Conservation (phyloP, 1,140 invertebrate species). For the Conus betulinus region DNA sequence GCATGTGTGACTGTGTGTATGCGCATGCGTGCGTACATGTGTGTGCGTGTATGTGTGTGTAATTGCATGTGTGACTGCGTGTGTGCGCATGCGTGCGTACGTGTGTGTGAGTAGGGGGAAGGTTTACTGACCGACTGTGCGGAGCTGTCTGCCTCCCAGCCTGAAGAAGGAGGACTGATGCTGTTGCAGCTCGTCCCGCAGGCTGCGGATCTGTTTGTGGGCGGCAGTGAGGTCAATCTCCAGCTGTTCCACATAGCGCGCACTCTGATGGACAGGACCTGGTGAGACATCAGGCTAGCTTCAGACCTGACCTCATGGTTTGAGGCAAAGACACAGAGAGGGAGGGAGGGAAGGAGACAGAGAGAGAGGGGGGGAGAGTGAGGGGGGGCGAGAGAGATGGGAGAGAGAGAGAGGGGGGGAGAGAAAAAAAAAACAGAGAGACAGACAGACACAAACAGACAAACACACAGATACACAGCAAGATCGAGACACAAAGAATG, state of each 20-base stretch:
- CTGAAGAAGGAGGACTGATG: slow-evolving; percentile 62
- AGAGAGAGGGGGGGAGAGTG: too few species aligned
- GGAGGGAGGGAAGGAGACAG: too few species aligned
- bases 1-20: too few species aligned
- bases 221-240: slow-evolving; percentile 61
- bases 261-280: slow-evolving; percentile 46
- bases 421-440: not conserved
- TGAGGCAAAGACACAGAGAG: too few species aligned
- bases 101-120: too few species aligned
- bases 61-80: too few species aligned
- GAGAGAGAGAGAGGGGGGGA: too few species aligned
- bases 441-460: not conserved
- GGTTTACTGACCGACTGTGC: slow-evolving; percentile 52
- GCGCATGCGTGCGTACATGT: too few species aligned
- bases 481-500: not conserved
- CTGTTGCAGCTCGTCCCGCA: slow-evolving; percentile 65
- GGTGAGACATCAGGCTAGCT: slow-evolving; percentile 10
- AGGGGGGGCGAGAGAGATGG: too few species aligned
- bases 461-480: slow-evolving; percentile 2
- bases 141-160: slow-evolving; percentile 62
- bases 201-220: slow-evolving; percentile 60
- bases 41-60: too few species aligned
- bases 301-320: not conserved
- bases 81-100: too few species aligned
- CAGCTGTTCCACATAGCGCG: slow-evolving; percentile 60